These are phyloP conservation scores for Pristionchus mayeri DNA, from an alignment of 2,888 invertebrate species.

Conservation along the genomic window DNA sequence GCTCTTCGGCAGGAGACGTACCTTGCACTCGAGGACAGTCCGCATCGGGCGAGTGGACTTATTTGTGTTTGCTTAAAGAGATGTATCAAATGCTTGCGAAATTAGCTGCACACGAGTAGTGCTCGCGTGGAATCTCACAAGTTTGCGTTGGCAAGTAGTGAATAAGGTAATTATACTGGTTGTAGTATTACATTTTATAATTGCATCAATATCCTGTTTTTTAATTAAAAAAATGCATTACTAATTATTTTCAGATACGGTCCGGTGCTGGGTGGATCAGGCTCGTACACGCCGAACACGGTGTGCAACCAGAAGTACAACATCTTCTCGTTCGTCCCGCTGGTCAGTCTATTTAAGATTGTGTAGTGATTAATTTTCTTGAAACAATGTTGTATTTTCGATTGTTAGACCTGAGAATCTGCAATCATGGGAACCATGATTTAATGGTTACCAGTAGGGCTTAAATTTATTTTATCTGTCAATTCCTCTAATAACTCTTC, in stretches of 20 bases:
- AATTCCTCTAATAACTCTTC: too few species aligned
- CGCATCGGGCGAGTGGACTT: conserved; percentile 72
- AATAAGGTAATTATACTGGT: too few species aligned
- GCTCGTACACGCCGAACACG: conserved; percentile 83
- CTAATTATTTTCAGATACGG: conserved; percentile 19
- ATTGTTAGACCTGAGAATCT: too few species aligned
- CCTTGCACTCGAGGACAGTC: conserved; percentile 74
- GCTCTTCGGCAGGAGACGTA: conserved; percentile 69
- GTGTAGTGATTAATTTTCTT: too few species aligned
- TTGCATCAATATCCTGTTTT: too few species aligned
- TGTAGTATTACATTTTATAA: too few species aligned
- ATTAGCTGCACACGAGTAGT: too few species aligned
- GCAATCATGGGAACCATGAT: not conserved
- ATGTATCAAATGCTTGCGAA: not conserved
- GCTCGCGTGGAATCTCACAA: too few species aligned
- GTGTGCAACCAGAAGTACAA: conserved; percentile 99
- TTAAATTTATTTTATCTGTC: too few species aligned
- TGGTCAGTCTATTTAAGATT: conserved; percentile 77
- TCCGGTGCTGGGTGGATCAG: conserved; percentile 58
- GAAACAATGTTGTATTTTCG: not conserved
- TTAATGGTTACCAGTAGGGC: not conserved
- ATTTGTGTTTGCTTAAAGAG: too few species aligned
- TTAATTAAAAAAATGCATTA: too few species aligned
- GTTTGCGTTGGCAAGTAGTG: too few species aligned
- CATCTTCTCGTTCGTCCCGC: conserved; percentile 81